Conservation (phyloP, 1,140 invertebrate species). For the Macrobrachium rosenbergii region DNA sequence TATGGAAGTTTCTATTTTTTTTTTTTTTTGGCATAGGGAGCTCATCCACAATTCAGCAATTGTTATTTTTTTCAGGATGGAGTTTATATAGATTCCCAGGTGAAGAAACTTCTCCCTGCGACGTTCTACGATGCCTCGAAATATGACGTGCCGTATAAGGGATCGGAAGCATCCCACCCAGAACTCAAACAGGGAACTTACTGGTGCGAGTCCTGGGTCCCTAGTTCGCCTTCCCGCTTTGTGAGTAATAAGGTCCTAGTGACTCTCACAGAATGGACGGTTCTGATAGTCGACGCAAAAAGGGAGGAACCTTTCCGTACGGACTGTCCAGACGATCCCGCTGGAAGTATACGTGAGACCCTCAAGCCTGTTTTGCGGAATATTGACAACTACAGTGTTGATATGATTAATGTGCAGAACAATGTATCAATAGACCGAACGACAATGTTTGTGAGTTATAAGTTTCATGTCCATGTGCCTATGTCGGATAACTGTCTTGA, state of each 20-base stretch:
- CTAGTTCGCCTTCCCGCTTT: background rate
- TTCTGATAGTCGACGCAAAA: slow-evolving; percentile 16
- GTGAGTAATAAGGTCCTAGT: slow-evolving; percentile 55
- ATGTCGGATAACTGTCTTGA: background rate
- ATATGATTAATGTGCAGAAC: background rate
- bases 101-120: slow-evolving; percentile 14
- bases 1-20: no score
- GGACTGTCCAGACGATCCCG: background rate
- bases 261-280: slow-evolving; percentile 33
- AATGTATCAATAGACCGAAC: background rate
- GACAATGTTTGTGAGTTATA: background rate
- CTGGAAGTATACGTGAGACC: background rate
- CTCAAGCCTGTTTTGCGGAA: background rate
- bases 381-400: slow-evolving; percentile 25
- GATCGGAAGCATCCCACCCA: no score
- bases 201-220: slow-evolving; percentile 53
- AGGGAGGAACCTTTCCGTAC: background rate
- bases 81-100: background rate
- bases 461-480: slow-evolving; percentile 39
- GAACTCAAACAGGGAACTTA: slow-evolving; percentile 46
- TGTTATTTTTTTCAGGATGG: no score
- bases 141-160: background rate
- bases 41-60: no score
- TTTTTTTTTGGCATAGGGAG: no score
- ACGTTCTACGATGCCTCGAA: slow-evolving; percentile 41